A percentile compares a stretch with the other conserved stretches of the same genome.
phyloP scores from a whole-genome alignment of 2,113 vertebrate species.

The Takifugu bimaculatus region DNA sequence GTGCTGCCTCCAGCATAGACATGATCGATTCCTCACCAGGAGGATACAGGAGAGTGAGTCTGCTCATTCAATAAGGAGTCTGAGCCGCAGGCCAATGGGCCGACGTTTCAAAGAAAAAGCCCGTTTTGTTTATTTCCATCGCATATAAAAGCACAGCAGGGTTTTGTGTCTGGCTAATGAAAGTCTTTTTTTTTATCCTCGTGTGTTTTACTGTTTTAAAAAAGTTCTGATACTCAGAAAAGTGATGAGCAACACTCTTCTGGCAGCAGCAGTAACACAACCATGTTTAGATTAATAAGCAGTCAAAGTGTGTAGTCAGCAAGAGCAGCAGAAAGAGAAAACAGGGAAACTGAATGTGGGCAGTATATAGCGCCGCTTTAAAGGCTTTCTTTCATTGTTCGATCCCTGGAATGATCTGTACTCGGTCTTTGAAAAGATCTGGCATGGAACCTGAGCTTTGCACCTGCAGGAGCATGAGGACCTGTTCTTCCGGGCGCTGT shows the following conservation, averaged over 20 bases:
- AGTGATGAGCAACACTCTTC: conserved; percentile 35
- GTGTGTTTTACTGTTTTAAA: conserved; percentile 12
- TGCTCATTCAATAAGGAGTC: neutral
- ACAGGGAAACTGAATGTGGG: no score
- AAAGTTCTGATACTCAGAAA: conserved; percentile 22
- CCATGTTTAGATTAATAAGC: conserved; percentile 41
- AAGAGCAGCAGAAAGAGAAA: conserved; percentile 5
- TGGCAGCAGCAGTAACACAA: conserved; percentile 18
- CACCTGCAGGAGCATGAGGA: conserved; percentile 86
- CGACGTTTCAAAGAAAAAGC: neutral
- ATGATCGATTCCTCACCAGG: conserved; percentile 96
- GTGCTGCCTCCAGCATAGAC: conserved; percentile 84
- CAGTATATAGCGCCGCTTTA: no score
- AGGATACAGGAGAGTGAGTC: conserved; percentile 80
- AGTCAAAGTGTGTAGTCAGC: conserved; percentile 41
- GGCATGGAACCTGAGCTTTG: neutral
- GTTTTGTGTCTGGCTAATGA: neutral
- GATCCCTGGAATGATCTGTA: no score
- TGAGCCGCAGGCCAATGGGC: neutral
- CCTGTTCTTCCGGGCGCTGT: conserved; percentile 94
- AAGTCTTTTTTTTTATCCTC: conserved; percentile 10
- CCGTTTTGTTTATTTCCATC: conserved; percentile 5
- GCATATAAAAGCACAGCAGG: neutral
- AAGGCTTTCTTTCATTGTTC: no score
- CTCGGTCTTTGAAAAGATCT: no score